phyloP scores from a whole-genome alignment of 2,797 vertebrate genomes.

The Darevskia nairensis region DNA sequence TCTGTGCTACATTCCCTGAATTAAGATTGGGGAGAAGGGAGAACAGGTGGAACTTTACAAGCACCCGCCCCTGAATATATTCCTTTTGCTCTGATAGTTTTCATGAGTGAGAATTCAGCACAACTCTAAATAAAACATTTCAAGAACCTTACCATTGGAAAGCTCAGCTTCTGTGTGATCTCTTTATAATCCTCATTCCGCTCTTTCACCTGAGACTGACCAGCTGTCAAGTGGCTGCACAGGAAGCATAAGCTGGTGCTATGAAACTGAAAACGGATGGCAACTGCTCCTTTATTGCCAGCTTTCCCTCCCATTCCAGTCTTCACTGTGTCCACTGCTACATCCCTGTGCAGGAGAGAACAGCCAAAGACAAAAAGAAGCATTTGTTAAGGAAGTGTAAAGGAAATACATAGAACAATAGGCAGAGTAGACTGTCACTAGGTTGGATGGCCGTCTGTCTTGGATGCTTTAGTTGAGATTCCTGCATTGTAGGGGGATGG shows the following conservation, averaged over 20 bases:
- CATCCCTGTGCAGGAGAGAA: slow-evolving; percentile 70
- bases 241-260: slow-evolving; percentile 84
- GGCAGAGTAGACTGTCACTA: background rate
- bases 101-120: background rate
- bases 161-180: slow-evolving; percentile 84
- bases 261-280: slow-evolving; percentile 83
- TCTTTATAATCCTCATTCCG: slow-evolving; percentile 85
- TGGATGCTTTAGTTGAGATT: no score
- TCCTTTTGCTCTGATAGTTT: background rate
- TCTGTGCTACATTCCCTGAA: background rate
- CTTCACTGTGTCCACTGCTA: slow-evolving; percentile 83
- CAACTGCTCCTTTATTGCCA: slow-evolving; percentile 85
- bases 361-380: background rate
- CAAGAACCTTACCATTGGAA: slow-evolving; percentile 77
- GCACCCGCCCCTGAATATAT: background rate
- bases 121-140: background rate
- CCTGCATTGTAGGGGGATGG: no score
- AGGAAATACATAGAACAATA: slow-evolving; percentile 12
- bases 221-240: slow-evolving; percentile 84
- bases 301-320: slow-evolving; percentile 85
- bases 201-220: slow-evolving; percentile 85
- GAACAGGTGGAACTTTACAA: background rate
- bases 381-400: slow-evolving; percentile 30
- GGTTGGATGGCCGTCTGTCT: background rate
- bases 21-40: background rate